phyloP scores from a whole-genome alignment of 2,888 invertebrate genomes.

The Dichetophora obliterata region DNA sequence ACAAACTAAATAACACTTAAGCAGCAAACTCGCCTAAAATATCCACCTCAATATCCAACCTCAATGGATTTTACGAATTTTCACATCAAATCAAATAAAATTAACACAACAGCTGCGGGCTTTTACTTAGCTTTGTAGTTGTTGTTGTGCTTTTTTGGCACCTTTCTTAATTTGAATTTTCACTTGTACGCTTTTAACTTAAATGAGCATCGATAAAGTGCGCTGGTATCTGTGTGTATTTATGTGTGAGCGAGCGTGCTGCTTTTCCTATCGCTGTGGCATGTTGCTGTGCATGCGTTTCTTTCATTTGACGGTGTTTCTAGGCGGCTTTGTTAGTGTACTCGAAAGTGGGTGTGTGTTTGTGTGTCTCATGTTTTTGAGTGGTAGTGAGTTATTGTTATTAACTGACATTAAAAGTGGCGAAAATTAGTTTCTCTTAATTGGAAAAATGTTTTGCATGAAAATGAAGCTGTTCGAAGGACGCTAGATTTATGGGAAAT shows the following conservation, averaged over 20 bases:
- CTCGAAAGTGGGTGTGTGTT: conserved; percentile 1
- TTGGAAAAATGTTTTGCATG: conserved; percentile 39
- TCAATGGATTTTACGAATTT: not conserved
- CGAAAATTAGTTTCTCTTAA: conserved; percentile 32
- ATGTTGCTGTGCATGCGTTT: not conserved
- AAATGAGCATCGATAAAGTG: conserved; percentile 19
- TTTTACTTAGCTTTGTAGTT: conserved; percentile 3
- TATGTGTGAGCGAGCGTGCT: not conserved
- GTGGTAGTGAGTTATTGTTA: conserved; percentile 29
- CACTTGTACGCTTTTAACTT: conserved; percentile 20
- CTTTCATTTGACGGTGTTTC: no score
- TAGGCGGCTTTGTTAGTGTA: not conserved
- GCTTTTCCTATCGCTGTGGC: not conserved
- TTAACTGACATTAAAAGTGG: conserved; percentile 35
- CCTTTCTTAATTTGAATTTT: conserved; percentile 32
- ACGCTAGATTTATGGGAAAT: conserved; percentile 16
- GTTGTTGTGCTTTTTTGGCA: conserved; percentile 20
- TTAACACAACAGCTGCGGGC: conserved; percentile 11
- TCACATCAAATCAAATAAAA: conserved; percentile 32
- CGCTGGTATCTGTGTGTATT: not conserved
- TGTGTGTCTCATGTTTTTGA: not conserved
- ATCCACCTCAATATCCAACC: not conserved
- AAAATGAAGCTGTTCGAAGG: conserved; percentile 35
- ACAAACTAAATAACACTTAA: conserved; percentile 2
- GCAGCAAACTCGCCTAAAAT: not conserved